phyloP scores from a whole-genome alignment of 2,113 vertebrate species.

The Tachuris rubrigastra region DNA sequence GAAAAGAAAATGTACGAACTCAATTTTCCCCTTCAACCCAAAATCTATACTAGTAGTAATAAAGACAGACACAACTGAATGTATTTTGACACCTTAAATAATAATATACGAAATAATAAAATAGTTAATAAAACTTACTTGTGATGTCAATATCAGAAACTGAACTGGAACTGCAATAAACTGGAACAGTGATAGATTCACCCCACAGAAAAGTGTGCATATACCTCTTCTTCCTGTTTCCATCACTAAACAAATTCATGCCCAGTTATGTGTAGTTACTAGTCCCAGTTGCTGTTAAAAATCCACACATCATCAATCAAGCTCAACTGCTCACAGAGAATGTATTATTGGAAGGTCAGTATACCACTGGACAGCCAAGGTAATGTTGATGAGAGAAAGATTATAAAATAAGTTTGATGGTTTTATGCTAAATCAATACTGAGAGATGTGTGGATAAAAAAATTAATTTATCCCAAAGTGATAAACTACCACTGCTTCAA shows the following conservation, averaged over 20 bases:
- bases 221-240: background rate
- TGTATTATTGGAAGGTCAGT: background rate
- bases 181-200: background rate
- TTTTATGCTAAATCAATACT: slow-evolving; percentile 27
- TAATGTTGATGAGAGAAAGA: background rate
- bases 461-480: background rate
- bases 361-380: background rate
- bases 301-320: background rate
- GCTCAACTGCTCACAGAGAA: background rate
- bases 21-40: background rate
- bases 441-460: slow-evolving; percentile 3
- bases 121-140: background rate
- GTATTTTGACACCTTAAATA: background rate
- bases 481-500: background rate
- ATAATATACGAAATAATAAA: background rate
- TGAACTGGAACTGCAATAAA: background rate
- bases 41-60: background rate
- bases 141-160: background rate
- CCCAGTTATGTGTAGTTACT: background rate
- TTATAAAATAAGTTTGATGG: slow-evolving; percentile 5
- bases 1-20: background rate
- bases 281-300: background rate
- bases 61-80: background rate
- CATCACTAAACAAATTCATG: background rate
- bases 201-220: background rate